Conservation (phyloP, 2,888 invertebrate species). For the Ectemnius cavifrons region DNA sequence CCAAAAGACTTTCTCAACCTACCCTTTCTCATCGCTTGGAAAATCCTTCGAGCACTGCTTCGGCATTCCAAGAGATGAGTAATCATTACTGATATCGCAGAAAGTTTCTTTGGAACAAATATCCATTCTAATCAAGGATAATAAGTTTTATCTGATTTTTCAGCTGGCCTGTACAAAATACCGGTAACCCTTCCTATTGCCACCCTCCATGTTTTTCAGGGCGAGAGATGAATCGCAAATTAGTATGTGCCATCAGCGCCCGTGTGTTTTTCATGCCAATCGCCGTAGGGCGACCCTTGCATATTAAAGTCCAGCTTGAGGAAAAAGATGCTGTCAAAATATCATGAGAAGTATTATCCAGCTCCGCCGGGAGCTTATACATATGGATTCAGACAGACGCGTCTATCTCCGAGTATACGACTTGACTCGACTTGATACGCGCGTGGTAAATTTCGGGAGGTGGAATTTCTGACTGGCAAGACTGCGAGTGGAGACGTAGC, state of each 20-base stretch:
- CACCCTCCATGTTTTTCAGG: slow-evolving; percentile 43
- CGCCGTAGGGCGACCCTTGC: background rate
- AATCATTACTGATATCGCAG: background rate
- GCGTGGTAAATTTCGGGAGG: background rate
- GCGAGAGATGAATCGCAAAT: slow-evolving; percentile 51
- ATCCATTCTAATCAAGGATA: background rate
- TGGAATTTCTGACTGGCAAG: slow-evolving; percentile 12
- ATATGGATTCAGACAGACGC: no score
- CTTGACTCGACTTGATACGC: background rate
- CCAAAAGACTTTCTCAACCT: background rate
- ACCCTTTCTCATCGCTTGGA: background rate
- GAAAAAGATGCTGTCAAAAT: background rate
- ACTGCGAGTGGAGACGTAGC: background rate
- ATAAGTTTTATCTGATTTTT: background rate
- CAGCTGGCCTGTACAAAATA: background rate
- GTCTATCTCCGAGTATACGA: no score
- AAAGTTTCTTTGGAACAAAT: no score
- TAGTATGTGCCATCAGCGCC: slow-evolving; percentile 25
- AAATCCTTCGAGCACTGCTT: background rate
- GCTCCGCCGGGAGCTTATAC: no score
- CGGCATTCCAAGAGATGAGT: background rate
- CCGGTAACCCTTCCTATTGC: slow-evolving; percentile 32
- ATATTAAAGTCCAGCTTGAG: background rate
- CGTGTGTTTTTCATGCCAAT: slow-evolving; percentile 25
- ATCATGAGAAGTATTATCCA: background rate